Evolutionary conservation across 2,113 vertebrate species (phyloP).

Genomic region (Machaerirhynchus nigripectus): DNA sequence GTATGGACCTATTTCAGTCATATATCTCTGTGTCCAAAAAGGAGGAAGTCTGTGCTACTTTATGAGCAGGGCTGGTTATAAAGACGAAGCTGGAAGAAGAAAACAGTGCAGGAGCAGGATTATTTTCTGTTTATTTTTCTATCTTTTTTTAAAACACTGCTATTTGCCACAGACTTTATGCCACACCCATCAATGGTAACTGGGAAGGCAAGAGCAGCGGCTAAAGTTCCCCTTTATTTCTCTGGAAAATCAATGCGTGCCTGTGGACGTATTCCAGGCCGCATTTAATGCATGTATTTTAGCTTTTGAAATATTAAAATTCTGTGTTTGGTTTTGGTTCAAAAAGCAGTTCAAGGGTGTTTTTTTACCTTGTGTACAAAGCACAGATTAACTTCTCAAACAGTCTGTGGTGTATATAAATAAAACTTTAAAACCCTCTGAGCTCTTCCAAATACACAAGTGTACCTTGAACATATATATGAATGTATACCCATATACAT

Average conservation of each 20-base stretch:
- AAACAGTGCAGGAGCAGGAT: not conserved
- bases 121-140: not conserved
- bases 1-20: not conserved
- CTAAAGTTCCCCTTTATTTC: not conserved
- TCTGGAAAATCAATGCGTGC: not conserved
- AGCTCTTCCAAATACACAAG: not conserved
- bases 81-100: not conserved
- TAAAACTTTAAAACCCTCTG: not conserved
- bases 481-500: not conserved
- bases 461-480: not conserved
- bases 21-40: not conserved
- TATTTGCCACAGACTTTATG: not conserved
- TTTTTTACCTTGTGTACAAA: not conserved
- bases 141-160: not conserved
- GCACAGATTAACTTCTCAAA: not conserved
- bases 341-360: not conserved
- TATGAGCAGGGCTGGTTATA: not conserved
- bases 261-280: not conserved
- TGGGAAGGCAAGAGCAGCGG: not conserved
- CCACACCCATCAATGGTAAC: not conserved
- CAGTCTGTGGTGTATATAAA: not conserved
- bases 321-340: not conserved
- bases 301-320: not conserved
- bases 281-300: not conserved
- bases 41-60: not conserved